Evolutionary conservation across 2,888 invertebrate genomes (phyloP), one percentile per base, ranked within the genome.

Genomic region (Eurois occulta): DNA sequence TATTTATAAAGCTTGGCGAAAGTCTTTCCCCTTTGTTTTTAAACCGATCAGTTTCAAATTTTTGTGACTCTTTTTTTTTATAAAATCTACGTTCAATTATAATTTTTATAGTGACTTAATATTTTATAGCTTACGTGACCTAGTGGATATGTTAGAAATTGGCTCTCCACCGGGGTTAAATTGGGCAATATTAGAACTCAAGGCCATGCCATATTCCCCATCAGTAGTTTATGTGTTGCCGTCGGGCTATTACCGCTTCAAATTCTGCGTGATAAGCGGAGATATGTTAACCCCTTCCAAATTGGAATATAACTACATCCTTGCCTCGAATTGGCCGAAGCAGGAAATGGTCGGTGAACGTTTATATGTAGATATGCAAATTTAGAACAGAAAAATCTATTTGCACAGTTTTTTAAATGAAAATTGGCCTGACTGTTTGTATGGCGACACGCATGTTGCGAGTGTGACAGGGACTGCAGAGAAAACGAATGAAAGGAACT

Each of bases 211-310:
- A 46, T 48, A 67, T 70, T 77, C 52, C 13, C 65, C 58, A 67
- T 83, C 70, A 72, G 60, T 58, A 71, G 72, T 78, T 65, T 83
- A 43, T 76, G 41, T 67, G 67, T 81, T 68, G 35, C 58, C 60
- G 52, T 55, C 43, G 38, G 58, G 43, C 58, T 60, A 78, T 81
- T 67, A 73, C 69, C 65, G 72, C 60, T 79, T 70, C 80, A 72
- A 84, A 72, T 84, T 84, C 69, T 46, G 55, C 72, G 80, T 62
- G 84, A 73, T 84, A 84, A 81, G 81, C 78, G 84, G 66, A 77
- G 78, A 71, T 83, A 70, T 77, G 77, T 80, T 75, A 77, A 83
- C 83, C 84, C 79, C 64, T 72, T 68, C 72, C 71, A 81, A 81
- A 81, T 81, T 84, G 72, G 83, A 77, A 67, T 38, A 66, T 70